A percentile compares a stretch with the other conserved stretches of the same genome.
Conservation (phyloP, 2,888 invertebrate genomes). For the Merodon equestris region DNA sequence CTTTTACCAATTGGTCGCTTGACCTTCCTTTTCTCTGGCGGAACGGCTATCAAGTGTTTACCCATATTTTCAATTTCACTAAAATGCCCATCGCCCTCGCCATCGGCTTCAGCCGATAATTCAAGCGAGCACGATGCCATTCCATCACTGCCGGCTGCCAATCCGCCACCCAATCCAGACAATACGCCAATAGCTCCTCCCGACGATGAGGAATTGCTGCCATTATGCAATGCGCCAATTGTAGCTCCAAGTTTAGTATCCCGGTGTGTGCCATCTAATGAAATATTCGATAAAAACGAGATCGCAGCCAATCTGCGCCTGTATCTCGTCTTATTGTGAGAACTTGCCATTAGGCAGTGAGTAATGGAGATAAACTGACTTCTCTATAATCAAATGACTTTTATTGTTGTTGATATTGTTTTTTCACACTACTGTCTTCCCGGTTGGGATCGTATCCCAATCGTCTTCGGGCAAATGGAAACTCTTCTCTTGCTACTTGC, state of each 20-base stretch:
- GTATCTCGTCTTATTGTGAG: conserved; percentile 82
- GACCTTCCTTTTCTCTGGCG: conserved; percentile 75
- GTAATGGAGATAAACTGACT: conserved; percentile 1
- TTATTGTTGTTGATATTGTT: too few relatives aligned
- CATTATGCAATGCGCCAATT: conserved; percentile 74
- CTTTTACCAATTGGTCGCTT: conserved; percentile 77
- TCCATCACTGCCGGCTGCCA: conserved; percentile 73
- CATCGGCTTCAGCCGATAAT: conserved; percentile 76
- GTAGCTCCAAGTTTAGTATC: conserved; percentile 83
- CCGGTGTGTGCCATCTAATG: conserved; percentile 92
- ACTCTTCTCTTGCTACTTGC: too few relatives aligned
- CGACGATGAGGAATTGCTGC: conserved; percentile 57
- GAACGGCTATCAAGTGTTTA: conserved; percentile 77
- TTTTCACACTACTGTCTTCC: too few relatives aligned
- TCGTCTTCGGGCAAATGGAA: too few relatives aligned
- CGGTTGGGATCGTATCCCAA: too few relatives aligned
- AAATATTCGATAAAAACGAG: conserved; percentile 96
- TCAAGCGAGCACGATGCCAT: conserved; percentile 75
- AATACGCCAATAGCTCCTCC: conserved; percentile 68
- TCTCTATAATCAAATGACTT: neutral
- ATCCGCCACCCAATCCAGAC: conserved; percentile 47
- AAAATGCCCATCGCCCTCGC: conserved; percentile 79
- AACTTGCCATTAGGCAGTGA: conserved; percentile 79
- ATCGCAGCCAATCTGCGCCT: conserved; percentile 94
- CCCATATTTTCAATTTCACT: conserved; percentile 79